Percentiles rank a stretch among this genome's conserved stretches.
Conservation (phyloP, 2,113 vertebrate species). For the Formicarius rufipectus region DNA sequence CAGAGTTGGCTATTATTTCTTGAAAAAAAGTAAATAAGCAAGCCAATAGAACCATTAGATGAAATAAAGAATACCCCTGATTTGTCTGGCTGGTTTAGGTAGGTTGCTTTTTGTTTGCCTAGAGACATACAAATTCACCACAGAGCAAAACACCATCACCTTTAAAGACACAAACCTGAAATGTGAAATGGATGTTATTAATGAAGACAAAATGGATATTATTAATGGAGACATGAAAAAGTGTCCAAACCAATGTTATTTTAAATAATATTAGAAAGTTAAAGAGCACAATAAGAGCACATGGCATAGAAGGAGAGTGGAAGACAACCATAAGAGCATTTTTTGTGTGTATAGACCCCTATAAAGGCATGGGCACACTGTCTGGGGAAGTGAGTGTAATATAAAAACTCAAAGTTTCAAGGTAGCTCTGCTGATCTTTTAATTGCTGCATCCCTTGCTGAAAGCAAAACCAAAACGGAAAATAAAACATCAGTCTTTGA, state of each 20-base stretch:
- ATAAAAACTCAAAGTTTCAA: not conserved
- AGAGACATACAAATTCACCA: not conserved
- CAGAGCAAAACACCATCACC: not conserved
- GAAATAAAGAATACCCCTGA: not conserved
- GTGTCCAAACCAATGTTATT: not conserved
- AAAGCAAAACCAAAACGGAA: not conserved
- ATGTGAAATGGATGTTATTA: not conserved
- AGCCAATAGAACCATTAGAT: not conserved
- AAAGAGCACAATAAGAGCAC: not conserved
- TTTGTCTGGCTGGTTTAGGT: not conserved
- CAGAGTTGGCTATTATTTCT: not conserved
- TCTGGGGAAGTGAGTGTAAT: fast-evolving
- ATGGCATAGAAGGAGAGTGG: not conserved
- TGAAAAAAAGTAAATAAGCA: not conserved
- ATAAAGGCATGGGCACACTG: not conserved
- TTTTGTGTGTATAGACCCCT: not conserved
- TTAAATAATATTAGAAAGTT: not conserved
- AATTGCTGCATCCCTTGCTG: fast-evolving
- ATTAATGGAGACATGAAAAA: not conserved
- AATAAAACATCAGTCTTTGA: not conserved
- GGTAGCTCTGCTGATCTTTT: not conserved
- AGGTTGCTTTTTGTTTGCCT: not conserved
- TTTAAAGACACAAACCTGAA: not conserved
- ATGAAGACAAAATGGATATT: not conserved
- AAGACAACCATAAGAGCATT: not conserved